A percentile compares a stretch with the other conserved stretches of the same genome.
Conservation (phyloP, 2,888 invertebrate species). For the Drosophila borealis region DNA sequence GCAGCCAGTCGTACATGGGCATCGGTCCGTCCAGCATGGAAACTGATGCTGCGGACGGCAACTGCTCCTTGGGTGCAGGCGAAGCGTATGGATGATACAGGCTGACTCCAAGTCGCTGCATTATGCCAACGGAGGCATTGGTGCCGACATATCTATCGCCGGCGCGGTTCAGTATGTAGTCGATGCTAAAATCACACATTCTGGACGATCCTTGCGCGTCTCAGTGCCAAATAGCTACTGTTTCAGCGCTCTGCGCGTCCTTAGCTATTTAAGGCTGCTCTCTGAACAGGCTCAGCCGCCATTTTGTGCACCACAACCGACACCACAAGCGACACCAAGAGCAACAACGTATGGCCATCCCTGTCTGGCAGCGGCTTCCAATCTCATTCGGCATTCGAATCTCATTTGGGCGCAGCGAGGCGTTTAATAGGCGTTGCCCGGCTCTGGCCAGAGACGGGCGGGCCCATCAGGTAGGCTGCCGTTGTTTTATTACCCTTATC, state of each 20-base stretch:
- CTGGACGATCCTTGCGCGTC: slow-evolving; percentile 53
- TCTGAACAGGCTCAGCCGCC: slow-evolving; percentile 21
- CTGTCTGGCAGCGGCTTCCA: slow-evolving; percentile 22
- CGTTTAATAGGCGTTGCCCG: slow-evolving; percentile 69
- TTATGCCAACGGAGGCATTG: slow-evolving; percentile 77
- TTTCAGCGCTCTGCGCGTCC: slow-evolving; percentile 47
- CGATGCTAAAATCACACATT: slow-evolving; percentile 87
- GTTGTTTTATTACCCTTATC: slow-evolving; percentile 67
- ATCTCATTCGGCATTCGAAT: slow-evolving; percentile 2
- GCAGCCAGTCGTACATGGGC: slow-evolving; percentile 87
- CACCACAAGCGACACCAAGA: slow-evolving; percentile 3
- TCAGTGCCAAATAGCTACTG: slow-evolving; percentile 57
- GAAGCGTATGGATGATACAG: slow-evolving; percentile 62
- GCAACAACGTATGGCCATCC: slow-evolving; percentile 27
- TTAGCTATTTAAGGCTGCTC: slow-evolving; percentile 70
- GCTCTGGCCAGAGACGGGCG: slow-evolving; percentile 29
- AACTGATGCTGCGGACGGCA: slow-evolving; percentile 12
- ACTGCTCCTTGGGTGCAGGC: slow-evolving; percentile 21
- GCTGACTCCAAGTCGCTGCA: slow-evolving; percentile 59
- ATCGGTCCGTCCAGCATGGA: slow-evolving; percentile 57
- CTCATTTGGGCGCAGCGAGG: slow-evolving; percentile 41
- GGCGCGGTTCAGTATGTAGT: slow-evolving; percentile 87
- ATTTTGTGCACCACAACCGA: slow-evolving; percentile 36
- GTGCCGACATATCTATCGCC: slow-evolving; percentile 84
- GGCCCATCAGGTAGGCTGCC: slow-evolving; percentile 47